Evolutionary conservation across 1,140 invertebrate species (phyloP), one percentile per base, ranked within the genome.

Genomic region (Drosophila pachea): DNA sequence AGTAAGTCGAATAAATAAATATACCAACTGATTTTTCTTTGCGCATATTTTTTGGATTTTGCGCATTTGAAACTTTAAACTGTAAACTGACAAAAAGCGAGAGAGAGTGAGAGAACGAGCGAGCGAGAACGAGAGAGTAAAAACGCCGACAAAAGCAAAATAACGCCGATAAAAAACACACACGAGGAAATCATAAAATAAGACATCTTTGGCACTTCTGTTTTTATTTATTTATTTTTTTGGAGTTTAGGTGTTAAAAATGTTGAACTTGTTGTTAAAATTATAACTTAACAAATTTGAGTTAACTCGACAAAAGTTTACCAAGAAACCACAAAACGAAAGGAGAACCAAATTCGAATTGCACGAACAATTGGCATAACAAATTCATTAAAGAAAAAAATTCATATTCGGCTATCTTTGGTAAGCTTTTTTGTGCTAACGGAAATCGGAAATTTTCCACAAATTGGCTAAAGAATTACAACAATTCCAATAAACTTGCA

Each of bases 1-100:
- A 12, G 53, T 42, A 45, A 4, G 16, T 49, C 16, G 45, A 29
- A 16, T 45, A 31, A 29, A 14, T 40, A 40, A 4, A 32, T 47
- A 50, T 11, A 22, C 31, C 47, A 64, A 70, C 7, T 16, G n/a
- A 36, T 42, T 9, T 5, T 14, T 4, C 12, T 63, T 16, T 54
- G 42, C 42, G 60, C 35, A 67, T 47, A 56, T 74, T 73, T 76
- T n/a, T 70, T 72, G 60, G 81, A 84, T 84, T 84, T 77, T 84
- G 81, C 81, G 81, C 81, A 84, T 59, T 86, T 86, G 38, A 84
- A 84, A 84, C 74, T 84, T 86, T 81, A 84, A 84, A 84, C 36
- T 84, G 66, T 76, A 76, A 84, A 76, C 47, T 59, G 59, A 4
- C 11, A 33, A 58, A 62, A 29, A 42, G 56, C n/a, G n/a, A 66